Evolutionary conservation across 2,888 invertebrate species (phyloP).

Genomic region (Pristionchus maxplancki): DNA sequence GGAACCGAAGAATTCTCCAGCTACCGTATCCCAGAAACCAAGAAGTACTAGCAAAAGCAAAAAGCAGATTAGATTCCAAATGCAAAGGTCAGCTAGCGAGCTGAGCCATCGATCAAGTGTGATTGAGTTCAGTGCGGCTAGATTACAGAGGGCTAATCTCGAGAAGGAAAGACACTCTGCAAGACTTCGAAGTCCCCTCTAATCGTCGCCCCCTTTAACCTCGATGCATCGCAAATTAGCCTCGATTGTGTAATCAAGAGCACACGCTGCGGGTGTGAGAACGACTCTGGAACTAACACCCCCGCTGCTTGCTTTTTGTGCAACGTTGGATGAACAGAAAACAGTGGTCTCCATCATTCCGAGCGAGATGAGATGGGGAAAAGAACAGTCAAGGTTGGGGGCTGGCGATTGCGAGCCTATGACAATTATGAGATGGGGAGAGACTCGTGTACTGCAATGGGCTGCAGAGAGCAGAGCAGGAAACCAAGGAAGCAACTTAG

Average conservation of each 20-base stretch:
- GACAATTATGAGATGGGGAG: constrained; percentile 18
- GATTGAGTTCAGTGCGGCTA: constrained; percentile 32
- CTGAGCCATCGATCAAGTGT: constrained; percentile 32
- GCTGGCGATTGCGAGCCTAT: neutral
- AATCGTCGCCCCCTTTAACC: neutral
- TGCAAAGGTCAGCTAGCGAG: constrained; percentile 17
- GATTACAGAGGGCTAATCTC: constrained; percentile 39
- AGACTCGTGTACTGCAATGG: neutral
- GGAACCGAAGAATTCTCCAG: neutral
- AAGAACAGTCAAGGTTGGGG: constrained; percentile 33
- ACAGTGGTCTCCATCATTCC: neutral
- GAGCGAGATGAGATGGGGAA: neutral
- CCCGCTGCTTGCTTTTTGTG: neutral
- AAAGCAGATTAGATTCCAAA: constrained; percentile 11
- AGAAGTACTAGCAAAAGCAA: neutral
- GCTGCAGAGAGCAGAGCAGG: neutral
- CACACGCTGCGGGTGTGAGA: constrained; percentile 26
- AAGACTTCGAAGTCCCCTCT: neutral
- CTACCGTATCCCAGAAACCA: neutral
- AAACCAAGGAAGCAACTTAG: no score
- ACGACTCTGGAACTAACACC: neutral
- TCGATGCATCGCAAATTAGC: constrained; percentile 47
- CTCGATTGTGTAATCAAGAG: constrained; percentile 47
- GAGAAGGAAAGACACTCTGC: neutral
- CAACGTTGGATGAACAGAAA: constrained; percentile 30